These are phyloP conservation scores for Ectropis crepuscularia DNA, from an alignment of 2,888 invertebrate genomes.

Conservation along the genomic window DNA sequence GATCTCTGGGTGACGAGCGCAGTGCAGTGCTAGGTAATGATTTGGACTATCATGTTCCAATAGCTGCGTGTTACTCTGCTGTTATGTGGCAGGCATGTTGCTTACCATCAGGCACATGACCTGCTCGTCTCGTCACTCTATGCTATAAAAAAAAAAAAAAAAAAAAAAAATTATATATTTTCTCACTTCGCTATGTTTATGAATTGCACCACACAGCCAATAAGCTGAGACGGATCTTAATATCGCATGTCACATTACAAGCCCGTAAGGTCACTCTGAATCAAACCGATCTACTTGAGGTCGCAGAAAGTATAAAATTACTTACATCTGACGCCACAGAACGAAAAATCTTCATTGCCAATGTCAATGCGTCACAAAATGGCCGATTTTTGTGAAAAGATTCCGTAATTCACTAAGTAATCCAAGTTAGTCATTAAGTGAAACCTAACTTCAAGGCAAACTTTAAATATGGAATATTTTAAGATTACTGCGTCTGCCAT, in stretches of 20 bases:
- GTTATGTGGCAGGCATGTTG: too few relatives aligned
- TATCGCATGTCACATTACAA: slow-evolving; percentile 68
- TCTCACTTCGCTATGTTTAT: slow-evolving; percentile 34
- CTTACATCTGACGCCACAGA: slow-evolving; percentile 51
- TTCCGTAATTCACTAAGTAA: slow-evolving; percentile 7
- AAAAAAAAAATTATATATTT: too few relatives aligned
- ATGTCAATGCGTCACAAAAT: slow-evolving; percentile 41
- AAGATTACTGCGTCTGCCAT: slow-evolving; percentile 5
- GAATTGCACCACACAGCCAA: slow-evolving; percentile 51
- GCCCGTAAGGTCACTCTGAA: slow-evolving; percentile 60
- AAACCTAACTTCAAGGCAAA: slow-evolving; percentile 12
- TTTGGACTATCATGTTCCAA: too few relatives aligned
- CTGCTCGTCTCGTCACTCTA: too few relatives aligned
- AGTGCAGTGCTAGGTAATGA: too few relatives aligned
- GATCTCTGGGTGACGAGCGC: too few relatives aligned
- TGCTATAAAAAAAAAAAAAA: too few relatives aligned
- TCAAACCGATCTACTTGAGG: slow-evolving; percentile 53
- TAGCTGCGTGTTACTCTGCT: too few relatives aligned
- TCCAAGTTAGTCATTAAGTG: slow-evolving; percentile 23
- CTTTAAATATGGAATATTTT: slow-evolving; percentile 4
- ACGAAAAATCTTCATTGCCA: slow-evolving; percentile 36
- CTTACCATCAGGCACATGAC: too few relatives aligned
- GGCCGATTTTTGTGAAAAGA: slow-evolving; percentile 20
- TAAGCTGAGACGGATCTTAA: slow-evolving; percentile 74
- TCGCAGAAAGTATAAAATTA: slow-evolving; percentile 44